phyloP scores from a whole-genome alignment of 2,113 vertebrate species.

The human (Homo sapiens) region GRCh38 chr1:85369501-85370000 shows the following conservation, averaged over 20 bases:
- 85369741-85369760: not conserved
- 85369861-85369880: not conserved
- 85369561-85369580: not conserved
- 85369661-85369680: not conserved
- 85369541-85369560: not conserved
- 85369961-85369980: not conserved
- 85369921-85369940: not conserved
- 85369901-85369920: not conserved
- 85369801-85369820: not conserved
- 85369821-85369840: not conserved
- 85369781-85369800: not conserved
- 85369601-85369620: not conserved
- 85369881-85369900: not conserved
- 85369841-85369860: slow-evolving; percentile 17
- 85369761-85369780: not conserved
- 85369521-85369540: not conserved
- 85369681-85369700: not conserved
- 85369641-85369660: not conserved
- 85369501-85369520: slow-evolving; percentile 15
- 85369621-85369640: not conserved
- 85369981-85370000: not conserved
- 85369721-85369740: not conserved
- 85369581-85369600: slow-evolving; percentile 8
- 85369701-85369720: not conserved
- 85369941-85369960: not conserved